These are phyloP conservation scores for Gymnosoma rotundatum DNA, from an alignment of 2,888 invertebrate species.

Conservation along the genomic window DNA sequence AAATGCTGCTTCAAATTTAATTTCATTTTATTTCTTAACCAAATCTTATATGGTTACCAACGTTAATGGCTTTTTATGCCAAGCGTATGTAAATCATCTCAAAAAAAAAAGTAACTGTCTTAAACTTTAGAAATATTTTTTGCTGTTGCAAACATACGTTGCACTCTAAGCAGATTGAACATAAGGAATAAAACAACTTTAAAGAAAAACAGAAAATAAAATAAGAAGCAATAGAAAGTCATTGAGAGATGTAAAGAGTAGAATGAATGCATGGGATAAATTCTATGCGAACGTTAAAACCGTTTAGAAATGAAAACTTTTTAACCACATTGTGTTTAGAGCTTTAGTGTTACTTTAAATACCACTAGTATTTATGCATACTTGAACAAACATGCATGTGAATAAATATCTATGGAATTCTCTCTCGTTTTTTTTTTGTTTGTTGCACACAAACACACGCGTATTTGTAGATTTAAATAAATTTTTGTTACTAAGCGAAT, in stretches of 20 bases:
- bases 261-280: slow-evolving; percentile 14
- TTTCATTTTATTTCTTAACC: slow-evolving; percentile 23
- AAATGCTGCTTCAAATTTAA: background rate
- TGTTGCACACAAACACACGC: background rate
- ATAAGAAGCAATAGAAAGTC: slow-evolving; percentile 13
- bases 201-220: slow-evolving; percentile 3
- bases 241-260: background rate
- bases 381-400: slow-evolving; percentile 37
- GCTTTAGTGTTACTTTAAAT: slow-evolving; percentile 68
- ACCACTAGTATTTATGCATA: slow-evolving; percentile 63
- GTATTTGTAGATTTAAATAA: background rate
- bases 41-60: slow-evolving; percentile 31
- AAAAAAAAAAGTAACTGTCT: slow-evolving; percentile 6
- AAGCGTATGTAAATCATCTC: background rate
- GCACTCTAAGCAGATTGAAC: background rate
- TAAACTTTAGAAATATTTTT: slow-evolving; percentile 1
- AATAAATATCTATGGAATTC: slow-evolving; percentile 23
- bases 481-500: slow-evolving; percentile 7
- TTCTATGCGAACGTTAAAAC: slow-evolving; percentile 49
- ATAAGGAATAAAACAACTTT: slow-evolving; percentile 15
- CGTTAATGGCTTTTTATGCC: slow-evolving; percentile 29
- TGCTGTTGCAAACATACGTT: slow-evolving; percentile 1
- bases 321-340: slow-evolving; percentile 66
- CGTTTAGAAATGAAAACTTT: slow-evolving; percentile 67
- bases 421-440: background rate